phyloP scores from a whole-genome alignment of 1,140 invertebrate genomes.

The Magallana gigas region DNA sequence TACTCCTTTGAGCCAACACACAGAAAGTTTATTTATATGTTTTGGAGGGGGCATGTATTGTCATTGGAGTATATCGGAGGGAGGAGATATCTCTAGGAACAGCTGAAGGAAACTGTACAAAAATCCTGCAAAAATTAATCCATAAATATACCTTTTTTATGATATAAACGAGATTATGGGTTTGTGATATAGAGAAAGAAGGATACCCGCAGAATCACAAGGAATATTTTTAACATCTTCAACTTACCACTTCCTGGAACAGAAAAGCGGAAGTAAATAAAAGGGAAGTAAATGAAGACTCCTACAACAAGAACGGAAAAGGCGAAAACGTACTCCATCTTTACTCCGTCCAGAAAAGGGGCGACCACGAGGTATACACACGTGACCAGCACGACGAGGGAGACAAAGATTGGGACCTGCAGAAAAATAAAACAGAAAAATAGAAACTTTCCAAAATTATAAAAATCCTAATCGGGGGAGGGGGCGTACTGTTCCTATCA shows the following conservation, averaged over 20 bases:
- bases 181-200: too few relatives aligned
- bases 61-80: not conserved
- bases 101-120: not conserved
- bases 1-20: too few relatives aligned
- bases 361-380: conserved; percentile 41
- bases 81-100: not conserved
- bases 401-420: conserved; percentile 34
- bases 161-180: too few relatives aligned
- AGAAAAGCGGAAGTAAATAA: conserved; percentile 25
- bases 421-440: not conserved
- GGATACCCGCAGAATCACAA: too few relatives aligned
- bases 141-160: too few relatives aligned
- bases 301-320: conserved; percentile 24
- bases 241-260: conserved; percentile 46
- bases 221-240: too few relatives aligned
- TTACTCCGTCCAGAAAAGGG: conserved; percentile 37
- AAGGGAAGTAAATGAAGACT: conserved; percentile 42
- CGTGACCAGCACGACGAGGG: conserved; percentile 14
- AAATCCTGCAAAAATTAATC: not conserved
- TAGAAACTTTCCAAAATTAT: too few relatives aligned
- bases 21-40: too few relatives aligned
- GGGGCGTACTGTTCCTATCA: too few relatives aligned
- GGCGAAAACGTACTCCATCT: conserved; percentile 45
- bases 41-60: too few relatives aligned
- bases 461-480: too few relatives aligned